phyloP scores from a whole-genome alignment of 2,797 vertebrate species.

The Syngnathus rostellatus region DNA sequence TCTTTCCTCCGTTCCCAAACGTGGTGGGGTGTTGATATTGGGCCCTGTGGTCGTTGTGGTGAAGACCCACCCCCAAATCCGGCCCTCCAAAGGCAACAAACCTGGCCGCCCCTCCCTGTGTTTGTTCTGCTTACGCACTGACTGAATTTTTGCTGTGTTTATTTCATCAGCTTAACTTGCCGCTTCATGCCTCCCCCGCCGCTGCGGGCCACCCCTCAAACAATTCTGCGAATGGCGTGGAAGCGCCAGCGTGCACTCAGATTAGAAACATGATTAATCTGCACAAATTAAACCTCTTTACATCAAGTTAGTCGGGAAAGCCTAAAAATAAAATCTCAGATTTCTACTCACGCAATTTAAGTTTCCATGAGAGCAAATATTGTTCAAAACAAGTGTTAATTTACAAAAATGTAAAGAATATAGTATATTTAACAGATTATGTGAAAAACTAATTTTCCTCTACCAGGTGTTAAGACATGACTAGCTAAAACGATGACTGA shows the following conservation, averaged over 20 bases:
- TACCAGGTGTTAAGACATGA: too few relatives aligned
- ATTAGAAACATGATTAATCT: background rate
- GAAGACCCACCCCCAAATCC: slow-evolving; percentile 24
- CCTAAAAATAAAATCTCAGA: too few relatives aligned
- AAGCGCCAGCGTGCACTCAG: background rate
- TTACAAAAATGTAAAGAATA: too few relatives aligned
- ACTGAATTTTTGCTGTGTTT: background rate
- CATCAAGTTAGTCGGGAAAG: too few relatives aligned
- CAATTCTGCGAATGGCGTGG: background rate
- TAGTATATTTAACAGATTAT: too few relatives aligned
- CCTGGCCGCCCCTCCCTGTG: slow-evolving; percentile 11
- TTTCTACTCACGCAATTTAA: too few relatives aligned
- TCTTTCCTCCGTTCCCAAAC: slow-evolving; percentile 29
- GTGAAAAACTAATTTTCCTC: too few relatives aligned
- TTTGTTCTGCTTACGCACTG: background rate
- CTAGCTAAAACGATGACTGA: too few relatives aligned
- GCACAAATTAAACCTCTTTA: background rate
- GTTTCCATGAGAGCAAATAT: too few relatives aligned
- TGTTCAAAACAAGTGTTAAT: too few relatives aligned
- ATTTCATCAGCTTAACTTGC: slow-evolving; percentile 16
- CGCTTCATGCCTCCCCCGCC: slow-evolving; percentile 3
- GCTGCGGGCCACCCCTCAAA: background rate
- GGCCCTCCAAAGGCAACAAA: slow-evolving; percentile 28
- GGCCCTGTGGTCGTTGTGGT: slow-evolving; percentile 44
- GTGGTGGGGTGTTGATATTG: slow-evolving; percentile 39